These are phyloP conservation scores for Anhinga anhinga DNA, from an alignment of 2,113 vertebrate species.

Conservation along the genomic window DNA sequence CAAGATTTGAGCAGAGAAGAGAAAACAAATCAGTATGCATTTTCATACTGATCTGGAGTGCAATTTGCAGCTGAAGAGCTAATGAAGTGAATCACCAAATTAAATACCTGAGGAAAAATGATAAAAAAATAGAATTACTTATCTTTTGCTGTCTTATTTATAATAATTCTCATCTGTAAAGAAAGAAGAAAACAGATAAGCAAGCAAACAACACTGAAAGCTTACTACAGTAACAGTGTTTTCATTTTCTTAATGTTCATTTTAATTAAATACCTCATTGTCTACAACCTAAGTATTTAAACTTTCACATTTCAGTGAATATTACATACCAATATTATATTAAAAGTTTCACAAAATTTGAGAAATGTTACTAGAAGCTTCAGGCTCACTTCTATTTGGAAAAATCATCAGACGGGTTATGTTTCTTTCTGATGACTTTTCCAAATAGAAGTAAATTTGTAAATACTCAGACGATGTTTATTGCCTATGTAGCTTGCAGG, in stretches of 20 bases:
- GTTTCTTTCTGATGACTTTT: neutral
- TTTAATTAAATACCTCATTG: neutral
- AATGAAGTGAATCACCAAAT: neutral
- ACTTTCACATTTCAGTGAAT: neutral
- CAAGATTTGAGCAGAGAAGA: neutral
- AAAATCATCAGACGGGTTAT: neutral
- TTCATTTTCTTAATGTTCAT: neutral
- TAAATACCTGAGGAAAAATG: neutral
- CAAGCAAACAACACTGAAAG: neutral
- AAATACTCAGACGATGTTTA: neutral
- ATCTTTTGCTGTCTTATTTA: neutral
- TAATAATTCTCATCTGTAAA: neutral
- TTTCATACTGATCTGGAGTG: neutral
- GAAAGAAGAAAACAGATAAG: neutral
- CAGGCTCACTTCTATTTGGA: neutral
- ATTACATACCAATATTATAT: accelerated
- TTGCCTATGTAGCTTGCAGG: neutral
- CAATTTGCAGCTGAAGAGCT: neutral
- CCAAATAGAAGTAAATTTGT: neutral
- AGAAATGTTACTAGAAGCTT: neutral
- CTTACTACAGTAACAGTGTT: neutral
- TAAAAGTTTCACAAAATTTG: neutral
- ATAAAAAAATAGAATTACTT: neutral
- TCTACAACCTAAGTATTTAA: neutral
- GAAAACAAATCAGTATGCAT: neutral